A percentile compares a stretch with the other conserved stretches of the same genome.
These are phyloP conservation scores for Ctenosaura bakeri DNA, from an alignment of 2,797 vertebrate genomes.

Conservation along the genomic window DNA sequence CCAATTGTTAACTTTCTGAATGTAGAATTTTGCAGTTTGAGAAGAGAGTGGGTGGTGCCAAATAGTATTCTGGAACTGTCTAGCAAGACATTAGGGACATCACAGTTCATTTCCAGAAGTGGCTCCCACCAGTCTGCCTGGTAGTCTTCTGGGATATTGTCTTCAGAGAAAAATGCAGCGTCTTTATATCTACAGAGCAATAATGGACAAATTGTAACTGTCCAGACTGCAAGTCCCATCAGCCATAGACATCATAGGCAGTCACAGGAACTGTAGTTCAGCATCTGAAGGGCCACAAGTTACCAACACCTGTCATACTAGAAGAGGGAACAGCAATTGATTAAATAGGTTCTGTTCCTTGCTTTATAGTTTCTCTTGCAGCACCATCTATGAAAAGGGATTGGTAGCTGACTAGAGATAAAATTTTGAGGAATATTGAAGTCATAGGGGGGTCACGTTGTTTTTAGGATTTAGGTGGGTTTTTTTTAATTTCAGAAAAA, in stretches of 20 bases:
- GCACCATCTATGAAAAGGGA: neutral
- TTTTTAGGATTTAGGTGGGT: no score
- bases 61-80: neutral
- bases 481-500: no score
- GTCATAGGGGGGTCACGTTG: no score
- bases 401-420: no score
- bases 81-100: no score
- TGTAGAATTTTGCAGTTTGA: neutral
- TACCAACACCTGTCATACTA: no score
- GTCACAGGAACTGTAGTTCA: no score
- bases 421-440: no score
- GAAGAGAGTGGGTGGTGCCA: neutral
- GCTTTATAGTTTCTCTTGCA: conserved; percentile 35
- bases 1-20: conserved; percentile 43
- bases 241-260: no score
- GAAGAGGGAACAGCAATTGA: conserved; percentile 9
- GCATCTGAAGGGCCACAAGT: no score
- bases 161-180: neutral
- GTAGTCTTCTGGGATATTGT: neutral
- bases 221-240: no score
- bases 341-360: conserved; percentile 35
- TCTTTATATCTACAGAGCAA: neutral
- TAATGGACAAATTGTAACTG: no score
- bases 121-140: neutral
- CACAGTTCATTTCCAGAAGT: neutral